phyloP scores from a whole-genome alignment of 2,888 invertebrate genomes.

The Idaea dimidiata region DNA sequence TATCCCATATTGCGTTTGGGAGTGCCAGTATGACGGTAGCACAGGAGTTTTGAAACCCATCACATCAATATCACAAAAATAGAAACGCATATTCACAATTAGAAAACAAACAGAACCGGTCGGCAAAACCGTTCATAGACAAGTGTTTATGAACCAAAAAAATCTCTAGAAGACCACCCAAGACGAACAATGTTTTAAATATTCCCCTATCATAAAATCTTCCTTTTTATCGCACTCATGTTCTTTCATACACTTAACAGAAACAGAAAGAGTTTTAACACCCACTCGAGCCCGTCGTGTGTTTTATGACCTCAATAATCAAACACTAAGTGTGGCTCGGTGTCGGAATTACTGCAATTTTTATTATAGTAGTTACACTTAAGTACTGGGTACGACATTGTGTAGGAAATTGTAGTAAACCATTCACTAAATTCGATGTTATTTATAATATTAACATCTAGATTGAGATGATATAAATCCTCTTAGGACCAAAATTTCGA shows the following conservation, averaged over 20 bases:
- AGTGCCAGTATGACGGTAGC: not conserved
- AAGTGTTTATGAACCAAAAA: constrained; percentile 67
- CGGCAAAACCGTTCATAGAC: constrained; percentile 48
- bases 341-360: constrained; percentile 52
- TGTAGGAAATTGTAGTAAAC: not conserved
- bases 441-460: too few species aligned
- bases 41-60: constrained; percentile 19
- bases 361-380: constrained; percentile 25
- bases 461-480: too few species aligned
- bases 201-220: constrained; percentile 75
- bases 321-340: constrained; percentile 49
- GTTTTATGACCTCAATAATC: constrained; percentile 54
- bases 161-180: constrained; percentile 72
- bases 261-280: constrained; percentile 67
- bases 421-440: not conserved
- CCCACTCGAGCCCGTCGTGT: constrained; percentile 58
- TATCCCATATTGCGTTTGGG: too few species aligned
- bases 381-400: too few species aligned
- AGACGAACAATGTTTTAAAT: constrained; percentile 72
- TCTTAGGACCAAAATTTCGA: too few species aligned
- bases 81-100: constrained; percentile 45
- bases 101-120: constrained; percentile 62
- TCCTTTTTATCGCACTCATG: constrained; percentile 65
- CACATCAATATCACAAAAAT: constrained; percentile 21
- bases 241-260: constrained; percentile 52